Base-by-base conservation (phyloP, 2,797 vertebrate species). In the Gobio occitaniae region DNA sequence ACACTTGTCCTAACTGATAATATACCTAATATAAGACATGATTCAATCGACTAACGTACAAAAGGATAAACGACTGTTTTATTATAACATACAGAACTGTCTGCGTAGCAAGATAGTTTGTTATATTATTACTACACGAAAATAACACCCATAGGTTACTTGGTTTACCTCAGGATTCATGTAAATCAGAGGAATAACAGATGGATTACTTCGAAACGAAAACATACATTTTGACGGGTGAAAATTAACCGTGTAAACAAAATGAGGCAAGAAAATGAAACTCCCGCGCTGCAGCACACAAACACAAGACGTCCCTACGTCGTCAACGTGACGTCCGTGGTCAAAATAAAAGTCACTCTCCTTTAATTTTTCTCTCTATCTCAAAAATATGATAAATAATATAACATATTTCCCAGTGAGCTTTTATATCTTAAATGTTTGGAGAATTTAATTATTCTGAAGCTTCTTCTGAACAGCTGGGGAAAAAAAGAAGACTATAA, bases 341-440 rank as follows among this genome's bases (percentile, higher is more conserved):
- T 19, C 66, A 84, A 72, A 84, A 85, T 85, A 85, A 85, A 85
- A 85, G 76, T 19, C 68, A 25, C n/a, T 2, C 19, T 17, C 7
- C 2, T 21, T 76, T 1, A 3, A 0, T n/a, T 38, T 77, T 29
- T 3, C 1, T 7, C 0, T 5, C 4, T 4, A 9, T 65, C 36
- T 41, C 3, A 59, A 11, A 77, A 56, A 11, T 25, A 29, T 74
- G 1, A n/a, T 25, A 5, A 47, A 78, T 13, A 17, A 59, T 2
- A 9, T 78, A 2, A 19, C 6, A 21, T 75, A 13, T n/a, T 76
- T 65, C 1, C 17, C 72, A 19, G 56, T 59, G 11, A 25, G 6
- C 25, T 77, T n/a, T 77, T 59, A 21, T 59, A 8, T 32, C 29
- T 17, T 1, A 4, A 41, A 25, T 41, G 4, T 52, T 32, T 11